Conservation (phyloP, 2,888 invertebrate genomes). For the Ochropacha duplaris region DNA sequence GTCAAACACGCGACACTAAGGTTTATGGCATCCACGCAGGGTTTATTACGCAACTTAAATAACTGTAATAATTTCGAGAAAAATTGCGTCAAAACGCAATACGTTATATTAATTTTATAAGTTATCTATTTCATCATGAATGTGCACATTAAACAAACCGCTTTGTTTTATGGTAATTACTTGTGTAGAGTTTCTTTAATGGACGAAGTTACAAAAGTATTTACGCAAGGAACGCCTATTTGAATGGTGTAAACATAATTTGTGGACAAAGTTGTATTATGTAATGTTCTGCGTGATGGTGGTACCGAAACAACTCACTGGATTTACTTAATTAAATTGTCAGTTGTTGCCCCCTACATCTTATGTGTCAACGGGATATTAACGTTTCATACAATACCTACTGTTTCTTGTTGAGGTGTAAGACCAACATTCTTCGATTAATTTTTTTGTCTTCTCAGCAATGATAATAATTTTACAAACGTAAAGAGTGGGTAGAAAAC, state of each 20-base stretch:
- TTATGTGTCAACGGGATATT: slow-evolving; percentile 18
- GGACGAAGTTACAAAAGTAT: slow-evolving; percentile 74
- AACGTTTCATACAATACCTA: too few relatives aligned
- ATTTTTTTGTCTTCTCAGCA: too few relatives aligned
- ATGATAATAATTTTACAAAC: too few relatives aligned
- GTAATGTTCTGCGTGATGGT: slow-evolving; percentile 66
- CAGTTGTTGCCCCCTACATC: slow-evolving; percentile 40
- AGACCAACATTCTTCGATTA: too few relatives aligned
- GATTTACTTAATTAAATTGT: slow-evolving; percentile 72
- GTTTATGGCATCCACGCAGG: slow-evolving; percentile 67
- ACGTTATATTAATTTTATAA: background rate
- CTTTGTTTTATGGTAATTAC: slow-evolving; percentile 72
- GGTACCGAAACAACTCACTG: slow-evolving; percentile 58
- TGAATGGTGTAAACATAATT: slow-evolving; percentile 78
- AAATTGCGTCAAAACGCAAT: slow-evolving; percentile 10
- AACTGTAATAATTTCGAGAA: slow-evolving; percentile 40
- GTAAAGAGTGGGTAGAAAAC: too few relatives aligned
- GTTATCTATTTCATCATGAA: slow-evolving; percentile 40
- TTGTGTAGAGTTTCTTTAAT: slow-evolving; percentile 71
- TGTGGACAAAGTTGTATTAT: slow-evolving; percentile 72
- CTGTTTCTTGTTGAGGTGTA: too few relatives aligned
- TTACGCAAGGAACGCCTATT: slow-evolving; percentile 70
- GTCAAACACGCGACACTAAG: slow-evolving; percentile 73
- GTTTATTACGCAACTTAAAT: slow-evolving; percentile 64
- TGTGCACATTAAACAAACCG: slow-evolving; percentile 60